Conservation (phyloP, 1,140 invertebrate genomes). For the Hestina assimilis region DNA sequence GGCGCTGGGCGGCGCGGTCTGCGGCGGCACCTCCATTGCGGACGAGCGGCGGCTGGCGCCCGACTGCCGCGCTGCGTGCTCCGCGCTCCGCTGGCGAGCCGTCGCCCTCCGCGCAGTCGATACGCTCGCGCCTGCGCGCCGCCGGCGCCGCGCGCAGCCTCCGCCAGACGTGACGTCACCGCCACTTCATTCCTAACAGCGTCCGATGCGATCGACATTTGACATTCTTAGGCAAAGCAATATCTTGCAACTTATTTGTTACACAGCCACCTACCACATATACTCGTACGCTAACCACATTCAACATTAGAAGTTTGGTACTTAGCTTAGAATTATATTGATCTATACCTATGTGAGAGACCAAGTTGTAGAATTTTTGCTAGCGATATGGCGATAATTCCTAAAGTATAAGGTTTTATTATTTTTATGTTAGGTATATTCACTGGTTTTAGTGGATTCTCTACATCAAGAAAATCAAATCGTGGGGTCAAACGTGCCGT, state of each 20-base stretch:
- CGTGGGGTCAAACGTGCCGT: too few relatives aligned
- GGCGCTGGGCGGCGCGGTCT: constrained; percentile 35
- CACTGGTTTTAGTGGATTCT: too few relatives aligned
- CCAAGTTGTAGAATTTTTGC: too few relatives aligned
- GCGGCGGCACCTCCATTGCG: constrained; percentile 43
- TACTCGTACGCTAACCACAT: not conserved
- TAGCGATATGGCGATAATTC: too few relatives aligned
- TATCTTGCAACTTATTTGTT: not conserved
- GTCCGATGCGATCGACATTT: not conserved
- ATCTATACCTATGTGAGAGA: too few relatives aligned
- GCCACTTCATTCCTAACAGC: not conserved
- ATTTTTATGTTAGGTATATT: too few relatives aligned
- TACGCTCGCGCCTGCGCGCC: constrained; percentile 31
- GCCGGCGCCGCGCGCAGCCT: constrained; percentile 10
- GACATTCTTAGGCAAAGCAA: not conserved
- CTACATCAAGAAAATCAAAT: too few relatives aligned
- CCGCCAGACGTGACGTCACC: not conserved
- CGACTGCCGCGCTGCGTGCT: constrained; percentile 23
- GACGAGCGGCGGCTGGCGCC: constrained; percentile 23
- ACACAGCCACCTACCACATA: not conserved
- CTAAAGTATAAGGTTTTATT: too few relatives aligned
- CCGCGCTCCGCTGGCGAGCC: constrained; percentile 12
- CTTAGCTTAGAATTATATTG: too few relatives aligned
- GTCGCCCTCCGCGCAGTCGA: constrained; percentile 20
- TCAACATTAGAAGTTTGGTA: not conserved